These are phyloP conservation scores for Zootermopsis nevadensis DNA, from an alignment of 2,888 invertebrate genomes.

Conservation along the genomic window DNA sequence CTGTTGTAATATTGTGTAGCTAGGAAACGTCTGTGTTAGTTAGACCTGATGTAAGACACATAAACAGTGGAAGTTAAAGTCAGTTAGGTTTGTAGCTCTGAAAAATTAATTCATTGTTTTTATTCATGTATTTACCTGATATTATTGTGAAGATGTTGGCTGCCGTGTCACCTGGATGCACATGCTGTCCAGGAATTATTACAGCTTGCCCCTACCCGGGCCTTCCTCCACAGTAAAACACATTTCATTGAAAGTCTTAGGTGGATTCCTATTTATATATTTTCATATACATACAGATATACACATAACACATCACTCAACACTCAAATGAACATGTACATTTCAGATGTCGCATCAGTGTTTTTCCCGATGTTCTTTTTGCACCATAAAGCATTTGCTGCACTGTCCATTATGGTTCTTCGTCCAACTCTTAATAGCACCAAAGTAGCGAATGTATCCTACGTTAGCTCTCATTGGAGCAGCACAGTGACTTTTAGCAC, in stretches of 20 bases:
- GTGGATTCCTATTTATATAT: constrained; percentile 35
- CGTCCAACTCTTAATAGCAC: constrained; percentile 10
- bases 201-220: no score
- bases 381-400: no score
- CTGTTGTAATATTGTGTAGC: no score
- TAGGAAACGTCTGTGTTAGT: no score
- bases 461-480: neutral
- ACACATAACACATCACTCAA: constrained; percentile 38
- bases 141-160: constrained; percentile 1
- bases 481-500: no score
- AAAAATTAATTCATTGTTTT: neutral
- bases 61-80: neutral
- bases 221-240: constrained; percentile 1
- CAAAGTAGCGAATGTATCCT: neutral
- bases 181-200: no score
- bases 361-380: neutral
- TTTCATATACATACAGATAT: constrained; percentile 41
- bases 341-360: neutral
- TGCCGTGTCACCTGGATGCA: constrained; percentile 4
- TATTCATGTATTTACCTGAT: constrained; percentile 17
- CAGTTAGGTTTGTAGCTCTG: neutral
- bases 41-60: no score
- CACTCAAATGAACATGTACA: constrained; percentile 28
- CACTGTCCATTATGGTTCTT: neutral
- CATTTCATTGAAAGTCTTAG: neutral